Evolutionary conservation across 2,888 invertebrate genomes (phyloP), one percentile per base, ranked within the genome.

Genomic region (Elegia similella): DNA sequence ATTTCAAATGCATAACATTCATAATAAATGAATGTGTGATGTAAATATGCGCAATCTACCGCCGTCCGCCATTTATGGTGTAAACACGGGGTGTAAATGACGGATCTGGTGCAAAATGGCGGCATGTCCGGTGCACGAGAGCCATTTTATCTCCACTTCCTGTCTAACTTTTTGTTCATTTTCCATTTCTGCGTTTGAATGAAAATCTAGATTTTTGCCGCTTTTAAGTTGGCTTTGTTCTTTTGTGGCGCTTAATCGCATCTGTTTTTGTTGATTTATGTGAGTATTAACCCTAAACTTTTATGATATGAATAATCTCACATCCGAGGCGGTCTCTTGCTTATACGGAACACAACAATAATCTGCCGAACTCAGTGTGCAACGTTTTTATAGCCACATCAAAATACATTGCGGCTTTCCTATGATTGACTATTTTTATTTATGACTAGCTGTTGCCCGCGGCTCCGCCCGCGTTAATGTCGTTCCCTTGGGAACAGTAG

Each of bases 81-180:
- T n/a, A n/a, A n/a, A n/a, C n/a, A n/a, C n/a, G n/a, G n/a, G n/a
- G n/a, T n/a, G n/a, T 8, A 43, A 53, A 38, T 50, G 34, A 34
- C 10, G 50, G 8, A 23, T 55, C 54, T 30, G 17, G 32, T 16
- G 34, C 44, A 44, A 55, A 55, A 50, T 50, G 50, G 50, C 50
- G 16, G 50, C 34, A 50, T 16, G 16, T 50, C 50, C 50, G 50
- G 50, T 38, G 12, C 7, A 34, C 34, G 50, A 50, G 50, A 50
- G 34, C 34, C 46, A 30, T 44, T 34, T 55, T 55, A 55, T 55
- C 54, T 55, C 44, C 17, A 43, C 32, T 44, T 55, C 54, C 54
- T 44, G 54, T 34, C 46, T 34, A 34, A 1, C 43, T 3, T 17
- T 55, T 55, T 55, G 54, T 54, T 44, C 32, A 29, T 43, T 53